These are phyloP conservation scores for Cettia cetti DNA, from an alignment of 2,113 vertebrate species.

Conservation along the genomic window DNA sequence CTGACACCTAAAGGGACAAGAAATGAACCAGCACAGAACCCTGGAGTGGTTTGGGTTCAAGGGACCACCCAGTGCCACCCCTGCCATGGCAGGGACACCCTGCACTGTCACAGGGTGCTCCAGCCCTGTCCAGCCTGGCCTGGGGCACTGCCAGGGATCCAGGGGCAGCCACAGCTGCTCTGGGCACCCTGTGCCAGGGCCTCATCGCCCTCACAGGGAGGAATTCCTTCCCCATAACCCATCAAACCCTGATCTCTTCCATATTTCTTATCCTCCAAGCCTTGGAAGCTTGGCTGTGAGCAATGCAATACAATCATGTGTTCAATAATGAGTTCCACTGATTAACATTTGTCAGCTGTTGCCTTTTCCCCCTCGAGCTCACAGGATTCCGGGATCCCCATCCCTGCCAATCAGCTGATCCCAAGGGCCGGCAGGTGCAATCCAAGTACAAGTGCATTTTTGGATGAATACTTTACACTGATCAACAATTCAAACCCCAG, in stretches of 20 bases:
- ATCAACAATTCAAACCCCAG: neutral
- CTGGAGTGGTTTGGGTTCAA: fast-evolving
- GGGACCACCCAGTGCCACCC: neutral
- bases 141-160: neutral
- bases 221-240: neutral
- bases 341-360: neutral
- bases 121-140: neutral
- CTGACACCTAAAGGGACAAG: fast-evolving
- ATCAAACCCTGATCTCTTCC: neutral
- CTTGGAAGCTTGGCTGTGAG: neutral
- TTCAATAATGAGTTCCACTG: neutral
- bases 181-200: neutral
- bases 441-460: neutral
- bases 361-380: neutral
- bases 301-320: fast-evolving
- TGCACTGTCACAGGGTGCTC: neutral
- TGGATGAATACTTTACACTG: neutral
- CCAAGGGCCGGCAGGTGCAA: neutral
- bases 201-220: fast-evolving
- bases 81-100: neutral
- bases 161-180: neutral
- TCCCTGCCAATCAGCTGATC: neutral
- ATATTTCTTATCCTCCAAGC: neutral
- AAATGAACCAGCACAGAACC: neutral
- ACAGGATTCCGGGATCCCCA: fast-evolving